Evolutionary conservation across 2,113 vertebrate species (phyloP).

Genomic region (Pachyramphus minor): DNA sequence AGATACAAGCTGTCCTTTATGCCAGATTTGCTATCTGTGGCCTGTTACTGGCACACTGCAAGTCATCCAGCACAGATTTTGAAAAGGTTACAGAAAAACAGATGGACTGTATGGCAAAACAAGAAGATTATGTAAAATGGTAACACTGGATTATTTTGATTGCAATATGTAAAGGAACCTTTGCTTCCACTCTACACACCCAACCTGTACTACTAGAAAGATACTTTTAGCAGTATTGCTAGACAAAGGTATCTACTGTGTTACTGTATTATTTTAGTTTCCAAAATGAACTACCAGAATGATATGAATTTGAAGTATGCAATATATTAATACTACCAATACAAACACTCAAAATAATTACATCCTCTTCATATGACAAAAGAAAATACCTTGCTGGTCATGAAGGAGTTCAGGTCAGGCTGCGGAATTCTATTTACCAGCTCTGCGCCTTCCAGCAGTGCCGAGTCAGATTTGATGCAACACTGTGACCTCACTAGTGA

Average conservation of each 20-base stretch:
- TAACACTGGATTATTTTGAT: neutral
- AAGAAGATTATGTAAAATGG: neutral
- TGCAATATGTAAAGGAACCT: neutral
- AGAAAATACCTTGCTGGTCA: conserved; percentile 85
- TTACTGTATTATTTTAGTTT: neutral
- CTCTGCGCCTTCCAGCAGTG: conserved; percentile 89
- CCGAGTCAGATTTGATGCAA: conserved; percentile 81
- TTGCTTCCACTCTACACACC: neutral
- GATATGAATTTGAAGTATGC: neutral
- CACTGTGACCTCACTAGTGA: conserved; percentile 91
- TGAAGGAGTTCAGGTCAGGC: conserved; percentile 80
- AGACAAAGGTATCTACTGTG: neutral
- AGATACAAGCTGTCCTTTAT: neutral
- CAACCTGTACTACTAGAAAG: neutral
- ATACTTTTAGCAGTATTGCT: neutral
- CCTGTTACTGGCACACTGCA: neutral
- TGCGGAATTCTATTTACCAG: conserved; percentile 88
- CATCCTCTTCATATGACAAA: neutral
- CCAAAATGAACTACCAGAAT: neutral
- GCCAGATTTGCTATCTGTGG: neutral
- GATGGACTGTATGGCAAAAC: neutral
- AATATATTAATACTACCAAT: neutral
- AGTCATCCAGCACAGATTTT: neutral
- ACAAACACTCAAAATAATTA: neutral
- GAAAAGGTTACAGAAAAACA: neutral